phyloP scores from a whole-genome alignment of 2,797 vertebrate genomes.

The Thalassophryne amazonica region DNA sequence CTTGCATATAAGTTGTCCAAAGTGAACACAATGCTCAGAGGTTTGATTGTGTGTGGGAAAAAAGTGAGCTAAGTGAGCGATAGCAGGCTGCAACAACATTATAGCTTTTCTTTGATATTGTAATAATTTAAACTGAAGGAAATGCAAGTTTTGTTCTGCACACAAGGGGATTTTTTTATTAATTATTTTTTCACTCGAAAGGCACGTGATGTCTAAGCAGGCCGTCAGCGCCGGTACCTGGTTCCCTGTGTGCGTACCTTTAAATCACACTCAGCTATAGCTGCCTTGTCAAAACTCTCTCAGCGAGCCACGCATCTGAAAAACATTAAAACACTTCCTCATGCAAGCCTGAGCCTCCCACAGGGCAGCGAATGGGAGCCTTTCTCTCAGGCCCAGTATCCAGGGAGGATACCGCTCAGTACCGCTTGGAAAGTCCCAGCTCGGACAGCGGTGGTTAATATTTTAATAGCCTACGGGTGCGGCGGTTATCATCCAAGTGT shows the following conservation, averaged over 20 bases:
- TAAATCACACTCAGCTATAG: slow-evolving; percentile 79
- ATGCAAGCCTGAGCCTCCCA: slow-evolving; percentile 77
- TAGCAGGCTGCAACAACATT: slow-evolving; percentile 38
- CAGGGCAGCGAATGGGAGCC: slow-evolving; percentile 72
- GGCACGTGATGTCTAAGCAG: slow-evolving; percentile 73
- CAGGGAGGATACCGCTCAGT: slow-evolving; percentile 79
- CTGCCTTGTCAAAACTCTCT: slow-evolving; percentile 78
- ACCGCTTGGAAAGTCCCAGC: slow-evolving; percentile 76
- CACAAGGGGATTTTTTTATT: slow-evolving; percentile 56
- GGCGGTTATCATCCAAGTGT: slow-evolving; percentile 77
- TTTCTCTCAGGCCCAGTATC: slow-evolving; percentile 77
- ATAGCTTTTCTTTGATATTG: slow-evolving; percentile 54
- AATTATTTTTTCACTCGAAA: slow-evolving; percentile 63
- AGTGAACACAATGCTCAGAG: no score
- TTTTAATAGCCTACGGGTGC: slow-evolving; percentile 81
- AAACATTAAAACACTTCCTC: slow-evolving; percentile 82
- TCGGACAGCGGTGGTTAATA: slow-evolving; percentile 82
- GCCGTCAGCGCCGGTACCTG: slow-evolving; percentile 74
- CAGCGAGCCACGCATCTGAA: slow-evolving; percentile 76
- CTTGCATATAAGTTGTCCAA: no score
- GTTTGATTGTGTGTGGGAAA: no score
- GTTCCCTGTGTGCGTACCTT: slow-evolving; percentile 76
- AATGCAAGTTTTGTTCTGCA: slow-evolving; percentile 57
- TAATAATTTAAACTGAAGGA: slow-evolving; percentile 67
- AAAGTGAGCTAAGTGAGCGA: slow-evolving; percentile 41